Percentiles rank a stretch among this genome's conserved stretches.
Evolutionary conservation across 2,113 vertebrate genomes (phyloP).

Genomic region (Hippocampus barbouri): DNA sequence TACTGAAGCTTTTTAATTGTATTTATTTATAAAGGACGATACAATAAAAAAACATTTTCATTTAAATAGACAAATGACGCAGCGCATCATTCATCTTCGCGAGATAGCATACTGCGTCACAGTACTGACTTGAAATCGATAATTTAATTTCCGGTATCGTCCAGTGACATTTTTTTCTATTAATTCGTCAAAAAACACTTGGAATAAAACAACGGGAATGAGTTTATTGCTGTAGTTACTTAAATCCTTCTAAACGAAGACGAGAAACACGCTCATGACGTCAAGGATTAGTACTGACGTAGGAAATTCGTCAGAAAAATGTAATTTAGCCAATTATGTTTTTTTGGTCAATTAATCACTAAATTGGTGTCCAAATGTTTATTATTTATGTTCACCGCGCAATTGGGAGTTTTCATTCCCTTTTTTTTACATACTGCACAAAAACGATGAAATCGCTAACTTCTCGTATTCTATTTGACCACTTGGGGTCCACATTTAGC

Average conservation of each 20-base stretch:
- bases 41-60: background rate
- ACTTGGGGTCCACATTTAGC: background rate
- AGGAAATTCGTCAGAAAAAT: background rate
- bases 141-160: background rate
- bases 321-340: background rate
- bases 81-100: background rate
- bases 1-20: no score
- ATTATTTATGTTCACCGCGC: background rate
- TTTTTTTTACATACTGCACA: background rate
- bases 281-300: background rate
- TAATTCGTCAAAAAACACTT: background rate
- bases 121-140: background rate
- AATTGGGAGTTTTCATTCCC: background rate
- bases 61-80: background rate
- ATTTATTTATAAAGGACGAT: background rate
- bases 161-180: background rate
- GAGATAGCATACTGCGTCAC: background rate
- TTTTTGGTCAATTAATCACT: background rate
- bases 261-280: background rate
- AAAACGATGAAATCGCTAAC: background rate
- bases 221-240: background rate
- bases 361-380: background rate
- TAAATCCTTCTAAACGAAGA: background rate
- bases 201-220: background rate
- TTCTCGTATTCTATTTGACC: background rate